These are phyloP conservation scores for Drosophila hamatofila DNA, from an alignment of 2,888 invertebrate genomes.

Conservation along the genomic window DNA sequence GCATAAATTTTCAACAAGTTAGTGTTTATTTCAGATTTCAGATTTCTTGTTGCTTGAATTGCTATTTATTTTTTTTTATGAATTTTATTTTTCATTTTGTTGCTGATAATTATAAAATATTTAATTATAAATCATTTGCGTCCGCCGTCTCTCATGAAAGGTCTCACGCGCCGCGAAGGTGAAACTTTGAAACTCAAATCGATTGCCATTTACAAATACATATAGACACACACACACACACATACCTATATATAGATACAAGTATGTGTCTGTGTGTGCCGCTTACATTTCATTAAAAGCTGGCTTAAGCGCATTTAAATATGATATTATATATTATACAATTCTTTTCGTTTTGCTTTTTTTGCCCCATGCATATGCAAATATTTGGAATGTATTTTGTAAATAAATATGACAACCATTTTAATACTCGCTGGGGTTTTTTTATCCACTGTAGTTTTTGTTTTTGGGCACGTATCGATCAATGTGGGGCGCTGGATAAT, in stretches of 20 bases:
- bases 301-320: constrained; percentile 72
- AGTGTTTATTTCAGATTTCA: constrained; percentile 36
- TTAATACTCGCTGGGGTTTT: constrained; percentile 24
- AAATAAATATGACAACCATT: constrained; percentile 57
- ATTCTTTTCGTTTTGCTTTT: constrained; percentile 28
- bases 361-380: constrained; percentile 59
- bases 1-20: constrained; percentile 64
- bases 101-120: constrained; percentile 74
- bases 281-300: constrained; percentile 74
- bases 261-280: constrained; percentile 9
- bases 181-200: constrained; percentile 62
- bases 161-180: constrained; percentile 75
- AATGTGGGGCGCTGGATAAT: constrained; percentile 14
- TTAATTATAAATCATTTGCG: constrained; percentile 78
- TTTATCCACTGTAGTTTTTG: constrained; percentile 9
- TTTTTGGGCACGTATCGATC: constrained; percentile 42
- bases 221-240: background rate
- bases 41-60: constrained; percentile 43
- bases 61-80: constrained; percentile 17
- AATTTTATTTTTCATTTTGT: constrained; percentile 18
- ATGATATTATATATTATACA: constrained; percentile 69
- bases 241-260: background rate
- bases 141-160: constrained; percentile 56
- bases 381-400: constrained; percentile 66
- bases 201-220: constrained; percentile 40